These are phyloP conservation scores for Dreissena rostriformis DNA, from an alignment of 1,140 invertebrate species.

Conservation along the genomic window DNA sequence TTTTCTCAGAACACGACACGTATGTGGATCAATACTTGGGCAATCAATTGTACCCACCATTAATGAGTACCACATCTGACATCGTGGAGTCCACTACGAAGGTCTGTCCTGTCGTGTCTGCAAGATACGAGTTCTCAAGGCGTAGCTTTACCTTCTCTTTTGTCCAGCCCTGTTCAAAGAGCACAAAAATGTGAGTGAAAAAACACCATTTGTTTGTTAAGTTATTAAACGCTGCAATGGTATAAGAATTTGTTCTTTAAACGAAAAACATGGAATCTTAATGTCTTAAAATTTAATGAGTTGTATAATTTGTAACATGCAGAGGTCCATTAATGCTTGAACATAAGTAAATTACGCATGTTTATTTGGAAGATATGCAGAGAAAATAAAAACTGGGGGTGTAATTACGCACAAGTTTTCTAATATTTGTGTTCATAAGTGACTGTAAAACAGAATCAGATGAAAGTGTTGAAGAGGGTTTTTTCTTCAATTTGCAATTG, in stretches of 20 bases:
- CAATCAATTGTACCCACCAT: slow-evolving; percentile 65
- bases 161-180: slow-evolving; percentile 66
- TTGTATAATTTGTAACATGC: too few species aligned
- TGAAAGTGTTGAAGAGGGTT: too few species aligned
- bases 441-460: too few species aligned
- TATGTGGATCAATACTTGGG: too few species aligned
- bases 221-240: not conserved
- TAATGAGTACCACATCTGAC: slow-evolving; percentile 74
- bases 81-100: slow-evolving; percentile 69
- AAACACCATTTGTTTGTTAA: not conserved
- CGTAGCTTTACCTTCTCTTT: slow-evolving; percentile 73
- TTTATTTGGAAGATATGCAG: too few species aligned
- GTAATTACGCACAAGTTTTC: too few species aligned
- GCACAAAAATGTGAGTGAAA: not conserved
- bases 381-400: too few species aligned
- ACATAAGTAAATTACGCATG: too few species aligned
- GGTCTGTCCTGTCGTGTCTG: slow-evolving; percentile 47
- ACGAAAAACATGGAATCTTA: not conserved
- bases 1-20: too few species aligned
- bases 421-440: too few species aligned
- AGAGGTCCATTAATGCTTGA: too few species aligned
- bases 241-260: not conserved
- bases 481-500: too few species aligned
- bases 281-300: not conserved
- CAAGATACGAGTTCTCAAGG: slow-evolving; percentile 73